Conservation (phyloP, 2,113 vertebrate genomes). For the Benitochromis conjunctus region DNA sequence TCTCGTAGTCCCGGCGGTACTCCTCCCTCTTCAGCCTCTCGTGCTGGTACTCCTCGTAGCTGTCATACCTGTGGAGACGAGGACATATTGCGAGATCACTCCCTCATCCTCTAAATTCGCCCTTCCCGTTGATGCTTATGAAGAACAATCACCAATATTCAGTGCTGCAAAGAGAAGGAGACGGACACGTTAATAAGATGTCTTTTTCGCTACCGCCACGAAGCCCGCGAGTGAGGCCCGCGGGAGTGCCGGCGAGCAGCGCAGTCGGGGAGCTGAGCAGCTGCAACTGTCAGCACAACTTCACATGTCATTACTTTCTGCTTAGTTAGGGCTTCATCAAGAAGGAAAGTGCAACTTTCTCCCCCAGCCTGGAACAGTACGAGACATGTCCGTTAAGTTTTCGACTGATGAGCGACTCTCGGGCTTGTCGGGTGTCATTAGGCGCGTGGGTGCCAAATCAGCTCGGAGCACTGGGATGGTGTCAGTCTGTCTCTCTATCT, state of each 20-base stretch:
- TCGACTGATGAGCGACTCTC: slow-evolving; percentile 55
- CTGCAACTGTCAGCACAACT: slow-evolving; percentile 79
- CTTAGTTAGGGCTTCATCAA: slow-evolving; percentile 74
- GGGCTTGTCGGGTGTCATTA: slow-evolving; percentile 67
- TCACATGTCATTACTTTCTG: slow-evolving; percentile 80
- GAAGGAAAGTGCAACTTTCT: slow-evolving; percentile 67
- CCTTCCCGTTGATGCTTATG: neutral
- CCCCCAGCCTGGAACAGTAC: slow-evolving; percentile 3
- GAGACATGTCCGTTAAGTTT: slow-evolving; percentile 57
- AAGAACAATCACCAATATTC: slow-evolving; percentile 10
- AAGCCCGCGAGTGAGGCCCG: slow-evolving; percentile 52
- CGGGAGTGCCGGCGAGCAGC: slow-evolving; percentile 55
- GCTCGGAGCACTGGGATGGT: slow-evolving; percentile 39
- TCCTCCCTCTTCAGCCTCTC: slow-evolving; percentile 95
- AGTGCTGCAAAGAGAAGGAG: slow-evolving; percentile 20
- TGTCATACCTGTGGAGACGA: slow-evolving; percentile 82
- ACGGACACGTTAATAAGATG: slow-evolving; percentile 68
- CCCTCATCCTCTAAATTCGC: neutral
- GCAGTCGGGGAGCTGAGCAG: slow-evolving; percentile 57
- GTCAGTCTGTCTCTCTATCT: slow-evolving; percentile 22
- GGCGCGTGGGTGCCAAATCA: slow-evolving; percentile 54
- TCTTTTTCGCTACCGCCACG: slow-evolving; percentile 38
- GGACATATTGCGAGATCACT: neutral
- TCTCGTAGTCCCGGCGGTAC: slow-evolving; percentile 88
- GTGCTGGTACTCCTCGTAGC: slow-evolving; percentile 96